Conservation (phyloP, 2,113 vertebrate species). For the Emydura subglobosa region DNA sequence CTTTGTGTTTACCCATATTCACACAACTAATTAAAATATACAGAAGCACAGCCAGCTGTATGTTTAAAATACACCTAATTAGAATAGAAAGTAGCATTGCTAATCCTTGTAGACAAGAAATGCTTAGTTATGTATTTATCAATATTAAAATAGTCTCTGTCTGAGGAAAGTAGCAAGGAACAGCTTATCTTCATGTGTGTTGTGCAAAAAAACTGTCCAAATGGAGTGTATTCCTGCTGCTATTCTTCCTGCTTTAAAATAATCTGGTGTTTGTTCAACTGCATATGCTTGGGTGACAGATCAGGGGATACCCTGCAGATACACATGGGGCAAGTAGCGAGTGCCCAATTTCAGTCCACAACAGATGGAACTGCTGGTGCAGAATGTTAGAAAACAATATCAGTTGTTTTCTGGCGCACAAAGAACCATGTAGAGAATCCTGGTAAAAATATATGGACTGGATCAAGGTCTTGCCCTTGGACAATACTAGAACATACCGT, state of each 20-base stretch:
- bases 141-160: slow-evolving; percentile 21
- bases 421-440: not conserved
- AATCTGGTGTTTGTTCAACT: not conserved
- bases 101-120: slow-evolving; percentile 8
- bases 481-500: not conserved
- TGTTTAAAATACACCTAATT: slow-evolving; percentile 33
- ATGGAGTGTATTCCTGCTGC: slow-evolving; percentile 14
- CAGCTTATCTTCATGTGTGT: not conserved
- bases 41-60: not conserved
- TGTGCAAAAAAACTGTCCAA: slow-evolving; percentile 21
- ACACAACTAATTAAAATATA: not conserved
- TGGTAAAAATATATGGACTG: not conserved
- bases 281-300: slow-evolving; percentile 12
- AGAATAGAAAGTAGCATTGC: not conserved
- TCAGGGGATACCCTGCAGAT: slow-evolving; percentile 37
- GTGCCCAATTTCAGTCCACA: slow-evolving; percentile 28
- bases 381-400: not conserved
- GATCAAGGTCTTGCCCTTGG: not conserved
- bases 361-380: slow-evolving; percentile 19
- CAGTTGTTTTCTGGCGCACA: slow-evolving; percentile 12
- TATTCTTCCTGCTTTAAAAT: slow-evolving; percentile 9
- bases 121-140: slow-evolving; percentile 15
- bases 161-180: slow-evolving; percentile 1
- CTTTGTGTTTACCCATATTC: not conserved
- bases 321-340: slow-evolving; percentile 6